Evolutionary conservation across 2,888 invertebrate species (phyloP), one percentile per base, ranked within the genome.

Genomic region (Lycia hirtaria): DNA sequence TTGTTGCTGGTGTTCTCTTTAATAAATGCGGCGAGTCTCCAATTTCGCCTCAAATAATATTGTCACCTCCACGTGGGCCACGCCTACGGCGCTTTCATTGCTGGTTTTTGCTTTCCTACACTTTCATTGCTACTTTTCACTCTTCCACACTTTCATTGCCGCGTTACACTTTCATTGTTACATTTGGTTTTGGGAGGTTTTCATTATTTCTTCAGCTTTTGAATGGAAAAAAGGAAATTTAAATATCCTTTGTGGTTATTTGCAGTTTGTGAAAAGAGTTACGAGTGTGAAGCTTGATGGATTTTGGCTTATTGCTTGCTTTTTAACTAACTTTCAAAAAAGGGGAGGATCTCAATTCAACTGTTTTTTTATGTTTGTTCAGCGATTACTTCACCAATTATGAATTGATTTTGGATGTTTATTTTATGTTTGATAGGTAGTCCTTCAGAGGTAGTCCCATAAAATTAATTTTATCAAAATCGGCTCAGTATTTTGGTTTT

Each of bases 1-100:
- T 90, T 91, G 91, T 91, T 88, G 89, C 84, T 83, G 88, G 88
- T 88, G 87, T 85, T 87, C 87, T 83, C 85, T 88, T 87, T 91
- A 91, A 89, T 91, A 90, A 90, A 89, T 87, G 90, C 88, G 82
- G 80, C 57, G 78, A 78, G 76, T 77, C 85, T 83, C 81, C 87
- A 87, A 87, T 88, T 88, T 85, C 78, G 78, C 76, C 76, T 82
- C 83, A 72, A 88, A 91, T 91, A 90, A 90, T 88, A 88, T 88
- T 90, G 90, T 90, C 90, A 87, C 89, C 88, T 86, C 32, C 78
- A 68, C 48, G 64, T 64, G 68, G 69, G 65, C 71, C 71, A 71
- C 66, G 69, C 68, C 60, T 51, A 72, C 76, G 73, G 22, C 74
- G 78, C 75, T 78, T 81, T 81, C 60, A 64, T 62, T 53, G 60